phyloP scores from a whole-genome alignment of 2,113 vertebrate species.

The human (Homo sapiens) region DNA sequence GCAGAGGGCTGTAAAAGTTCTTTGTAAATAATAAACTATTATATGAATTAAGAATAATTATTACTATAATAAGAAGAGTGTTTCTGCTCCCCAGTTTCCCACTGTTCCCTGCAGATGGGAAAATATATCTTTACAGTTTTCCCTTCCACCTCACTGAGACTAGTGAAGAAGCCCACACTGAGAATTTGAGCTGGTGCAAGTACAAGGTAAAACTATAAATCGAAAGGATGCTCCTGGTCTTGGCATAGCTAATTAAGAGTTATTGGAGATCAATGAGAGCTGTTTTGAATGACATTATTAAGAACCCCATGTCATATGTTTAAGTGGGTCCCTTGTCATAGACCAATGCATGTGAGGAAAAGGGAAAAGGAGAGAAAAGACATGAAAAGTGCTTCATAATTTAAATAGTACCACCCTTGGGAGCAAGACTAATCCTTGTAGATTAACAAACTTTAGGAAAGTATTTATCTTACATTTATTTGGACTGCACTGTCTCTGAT shows the following conservation, averaged over 20 bases:
- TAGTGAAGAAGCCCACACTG: not conserved
- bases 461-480: not conserved
- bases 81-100: not conserved
- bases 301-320: not conserved
- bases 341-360: not conserved
- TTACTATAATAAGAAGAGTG: not conserved
- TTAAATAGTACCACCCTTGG: not conserved
- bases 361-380: not conserved
- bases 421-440: not conserved
- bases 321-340: not conserved
- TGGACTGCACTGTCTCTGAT: not conserved
- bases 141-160: not conserved
- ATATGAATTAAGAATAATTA: not conserved
- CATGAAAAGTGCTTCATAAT: not conserved
- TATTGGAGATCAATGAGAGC: not conserved
- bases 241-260: not conserved
- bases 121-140: not conserved
- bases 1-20: not conserved
- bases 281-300: not conserved
- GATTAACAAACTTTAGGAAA: not conserved
- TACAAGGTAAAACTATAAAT: not conserved
- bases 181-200: not conserved
- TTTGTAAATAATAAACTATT: not conserved
- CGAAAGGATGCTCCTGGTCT: not conserved
- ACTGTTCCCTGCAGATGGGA: not conserved